Evolutionary conservation across 1,140 invertebrate genomes (phyloP), one percentile per base, ranked within the genome.

Genomic region (Diplogasteroides magnus): DNA sequence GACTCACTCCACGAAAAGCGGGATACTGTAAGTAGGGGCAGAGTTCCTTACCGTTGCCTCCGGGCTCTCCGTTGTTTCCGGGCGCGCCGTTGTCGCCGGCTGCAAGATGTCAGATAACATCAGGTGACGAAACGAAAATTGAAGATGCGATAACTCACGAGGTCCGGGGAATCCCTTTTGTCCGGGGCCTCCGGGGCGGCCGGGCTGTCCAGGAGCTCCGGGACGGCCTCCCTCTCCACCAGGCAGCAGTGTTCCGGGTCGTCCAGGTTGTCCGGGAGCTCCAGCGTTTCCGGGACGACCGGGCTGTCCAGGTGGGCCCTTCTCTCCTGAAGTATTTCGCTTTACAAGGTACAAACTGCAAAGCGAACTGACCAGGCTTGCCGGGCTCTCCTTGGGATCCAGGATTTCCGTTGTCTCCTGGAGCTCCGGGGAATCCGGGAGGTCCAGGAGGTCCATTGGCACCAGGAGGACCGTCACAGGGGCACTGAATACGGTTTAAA

Each of bases 231-330:
- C 73, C 31, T 68, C 64, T n/a, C 69, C 71, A 61, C 80, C 79
- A 32, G 79, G 79, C 19, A 81, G 68, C 23, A 79, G 64, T 57
- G 71, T 67, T 56, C 79, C 79, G 2, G 79, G 77, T 29, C 81
- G 78, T 59, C 79, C 79, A 6, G 78, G 77, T 19, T 78, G 71
- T 68, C 80, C 80, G 14, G 69, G 37, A 29, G 73, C 75, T 27
- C 79, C 79, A 28, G 79, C 74, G 19, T 72, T 74, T 32, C 78
- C 78, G 27, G 79, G 67, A 59, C 78, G 77, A 29, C 79, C 80
- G 15, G 71, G 68, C 48, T 67, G 76, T 28, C 80, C 72, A 25
- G 57, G 63, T 48, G 69, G 69, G 13, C 78, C 78, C 13, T 69
- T n/a, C n/a, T n/a, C n/a, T n/a, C n/a, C n/a, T n/a, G n/a, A n/a